Conservation (phyloP, 2,113 vertebrate species). For the Panurus biarmicus region DNA sequence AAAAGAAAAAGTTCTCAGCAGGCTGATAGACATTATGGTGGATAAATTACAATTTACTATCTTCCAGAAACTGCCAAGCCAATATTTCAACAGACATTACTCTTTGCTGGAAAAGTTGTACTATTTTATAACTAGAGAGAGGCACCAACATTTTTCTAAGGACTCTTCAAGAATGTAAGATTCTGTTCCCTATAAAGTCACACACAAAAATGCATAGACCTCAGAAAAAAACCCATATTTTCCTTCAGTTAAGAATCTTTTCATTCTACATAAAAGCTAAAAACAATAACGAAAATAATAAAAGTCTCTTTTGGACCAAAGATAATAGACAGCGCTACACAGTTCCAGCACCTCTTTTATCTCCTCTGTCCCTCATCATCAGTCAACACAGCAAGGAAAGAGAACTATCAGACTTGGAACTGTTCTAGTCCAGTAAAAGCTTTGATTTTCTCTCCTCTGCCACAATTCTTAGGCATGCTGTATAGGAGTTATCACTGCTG, state of each 20-base stretch:
- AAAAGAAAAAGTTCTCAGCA: background rate
- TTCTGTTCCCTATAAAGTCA: background rate
- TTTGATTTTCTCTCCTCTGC: background rate
- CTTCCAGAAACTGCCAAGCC: background rate
- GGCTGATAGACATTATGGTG: background rate
- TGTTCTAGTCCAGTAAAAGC: background rate
- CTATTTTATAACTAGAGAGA: background rate
- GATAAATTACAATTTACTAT: background rate
- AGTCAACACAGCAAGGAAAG: background rate
- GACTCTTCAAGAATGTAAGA: background rate
- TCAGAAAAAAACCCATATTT: background rate
- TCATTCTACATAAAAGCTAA: background rate
- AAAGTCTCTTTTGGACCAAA: background rate
- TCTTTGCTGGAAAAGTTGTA: background rate
- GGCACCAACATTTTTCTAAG: background rate
- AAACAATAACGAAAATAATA: background rate
- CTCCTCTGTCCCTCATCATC: constrained; percentile 18
- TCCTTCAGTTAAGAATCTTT: background rate
- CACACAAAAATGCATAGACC: background rate
- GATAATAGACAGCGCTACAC: background rate
- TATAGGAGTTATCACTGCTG: background rate
- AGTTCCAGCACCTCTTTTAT: constrained; percentile 17
- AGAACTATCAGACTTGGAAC: constrained; percentile 6
- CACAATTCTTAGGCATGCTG: background rate
- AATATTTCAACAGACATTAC: background rate